Conservation (phyloP, 2,888 invertebrate species). For the Gastracanthus pulcherrimus region DNA sequence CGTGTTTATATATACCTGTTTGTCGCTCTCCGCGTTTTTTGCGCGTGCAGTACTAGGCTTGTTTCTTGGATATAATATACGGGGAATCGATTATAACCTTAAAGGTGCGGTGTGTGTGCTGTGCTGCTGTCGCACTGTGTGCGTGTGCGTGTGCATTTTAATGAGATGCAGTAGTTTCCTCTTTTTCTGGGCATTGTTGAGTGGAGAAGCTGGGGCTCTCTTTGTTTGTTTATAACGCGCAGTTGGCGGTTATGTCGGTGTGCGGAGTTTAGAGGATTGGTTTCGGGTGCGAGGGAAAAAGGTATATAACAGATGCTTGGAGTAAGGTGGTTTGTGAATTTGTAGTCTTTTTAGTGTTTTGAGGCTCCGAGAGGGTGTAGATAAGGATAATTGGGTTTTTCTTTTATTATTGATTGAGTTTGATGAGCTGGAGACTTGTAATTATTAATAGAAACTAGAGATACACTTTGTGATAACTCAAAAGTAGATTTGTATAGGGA, state of each 20-base stretch:
- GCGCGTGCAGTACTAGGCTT: neutral
- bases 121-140: neutral
- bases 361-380: neutral
- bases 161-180: neutral
- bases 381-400: neutral
- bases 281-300: neutral
- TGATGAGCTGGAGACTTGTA: neutral
- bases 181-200: neutral
- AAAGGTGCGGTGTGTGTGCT: neutral
- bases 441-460: conserved; percentile 9
- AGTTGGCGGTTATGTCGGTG: neutral
- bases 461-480: too few species aligned
- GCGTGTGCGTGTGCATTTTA: neutral
- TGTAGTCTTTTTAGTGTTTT: neutral
- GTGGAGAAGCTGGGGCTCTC: neutral
- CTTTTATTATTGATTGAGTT: neutral
- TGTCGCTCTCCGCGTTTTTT: neutral
- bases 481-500: neutral
- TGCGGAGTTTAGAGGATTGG: neutral
- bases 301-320: too few species aligned
- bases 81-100: conserved; percentile 36
- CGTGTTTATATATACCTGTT: too few species aligned
- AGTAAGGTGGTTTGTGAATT: too few species aligned
- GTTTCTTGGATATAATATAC: too few species aligned
- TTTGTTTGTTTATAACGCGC: conserved; percentile 3